These are phyloP conservation scores for Callocephalon fimbriatum DNA, from an alignment of 2,113 vertebrate genomes.

Conservation along the genomic window DNA sequence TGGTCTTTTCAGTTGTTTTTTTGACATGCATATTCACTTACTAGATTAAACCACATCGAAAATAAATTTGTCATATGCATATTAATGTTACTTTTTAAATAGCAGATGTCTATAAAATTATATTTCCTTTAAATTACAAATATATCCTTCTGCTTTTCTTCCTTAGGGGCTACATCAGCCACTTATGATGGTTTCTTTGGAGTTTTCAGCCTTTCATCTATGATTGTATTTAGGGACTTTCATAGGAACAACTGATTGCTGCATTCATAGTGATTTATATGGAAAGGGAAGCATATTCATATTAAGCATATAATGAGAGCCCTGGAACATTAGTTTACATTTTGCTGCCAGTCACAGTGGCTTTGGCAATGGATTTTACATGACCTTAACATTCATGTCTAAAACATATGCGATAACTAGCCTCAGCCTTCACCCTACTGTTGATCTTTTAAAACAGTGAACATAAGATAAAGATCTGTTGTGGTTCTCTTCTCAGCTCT, in stretches of 20 bases:
- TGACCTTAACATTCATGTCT: conserved; percentile 21
- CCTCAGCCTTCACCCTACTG: background rate
- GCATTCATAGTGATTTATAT: background rate
- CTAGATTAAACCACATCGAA: background rate
- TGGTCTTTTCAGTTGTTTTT: background rate
- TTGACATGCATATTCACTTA: background rate
- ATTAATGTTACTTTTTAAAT: background rate
- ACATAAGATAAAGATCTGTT: conserved; percentile 52
- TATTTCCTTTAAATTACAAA: background rate
- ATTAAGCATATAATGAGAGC: conserved; percentile 25
- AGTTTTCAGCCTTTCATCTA: background rate
- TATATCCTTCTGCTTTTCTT: background rate
- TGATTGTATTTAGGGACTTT: background rate
- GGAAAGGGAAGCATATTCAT: conserved; percentile 13
- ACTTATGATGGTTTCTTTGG: background rate
- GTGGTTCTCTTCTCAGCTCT: conserved; percentile 14
- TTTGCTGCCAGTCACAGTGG: conserved; percentile 27
- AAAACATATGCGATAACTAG: background rate
- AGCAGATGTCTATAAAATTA: accelerated
- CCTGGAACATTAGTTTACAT: conserved; percentile 32
- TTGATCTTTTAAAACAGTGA: conserved; percentile 44
- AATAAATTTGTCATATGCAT: background rate
- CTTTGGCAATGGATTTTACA: conserved; percentile 53
- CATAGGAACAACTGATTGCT: background rate
- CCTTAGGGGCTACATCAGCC: background rate